These are phyloP conservation scores for Neoascia interrupta DNA, from an alignment of 2,888 invertebrate species.

Conservation along the genomic window DNA sequence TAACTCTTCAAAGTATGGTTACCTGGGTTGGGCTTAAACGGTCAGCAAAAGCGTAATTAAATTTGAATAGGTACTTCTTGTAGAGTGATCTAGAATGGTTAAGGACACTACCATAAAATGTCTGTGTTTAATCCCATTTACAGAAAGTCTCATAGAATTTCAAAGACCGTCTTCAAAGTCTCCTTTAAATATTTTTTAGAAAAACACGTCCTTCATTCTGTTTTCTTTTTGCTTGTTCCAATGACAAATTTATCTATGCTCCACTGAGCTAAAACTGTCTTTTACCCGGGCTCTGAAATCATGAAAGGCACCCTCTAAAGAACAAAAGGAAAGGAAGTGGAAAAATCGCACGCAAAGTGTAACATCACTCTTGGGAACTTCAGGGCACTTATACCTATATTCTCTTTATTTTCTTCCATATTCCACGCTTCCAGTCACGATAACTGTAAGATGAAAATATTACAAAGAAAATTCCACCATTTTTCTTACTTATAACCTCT, in stretches of 20 bases:
- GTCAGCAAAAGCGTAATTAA: no score
- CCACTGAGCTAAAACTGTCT: constrained; percentile 14
- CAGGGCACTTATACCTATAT: constrained; percentile 29
- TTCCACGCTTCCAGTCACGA: constrained; percentile 64
- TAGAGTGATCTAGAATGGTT: no score
- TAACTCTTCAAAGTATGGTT: no score
- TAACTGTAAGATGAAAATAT: constrained; percentile 66
- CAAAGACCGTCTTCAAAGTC: no score
- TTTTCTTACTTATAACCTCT: constrained; percentile 65
- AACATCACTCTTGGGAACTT: constrained; percentile 26
- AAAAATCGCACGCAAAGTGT: constrained; percentile 46
- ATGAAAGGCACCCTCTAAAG: not conserved
- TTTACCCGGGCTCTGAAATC: not conserved
- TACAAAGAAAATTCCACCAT: constrained; percentile 58
- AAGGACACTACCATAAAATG: no score
- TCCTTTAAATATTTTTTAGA: no score
- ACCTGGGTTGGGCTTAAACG: no score
- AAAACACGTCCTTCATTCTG: no score
- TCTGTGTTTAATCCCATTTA: no score
- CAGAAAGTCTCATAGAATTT: no score
- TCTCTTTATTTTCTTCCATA: constrained; percentile 51
- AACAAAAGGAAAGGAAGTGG: not conserved
- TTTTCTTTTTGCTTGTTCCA: not conserved
- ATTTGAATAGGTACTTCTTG: no score
- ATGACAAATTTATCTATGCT: constrained; percentile 37